phyloP scores from a whole-genome alignment of 2,888 invertebrate genomes.

The Diarsia mendica region DNA sequence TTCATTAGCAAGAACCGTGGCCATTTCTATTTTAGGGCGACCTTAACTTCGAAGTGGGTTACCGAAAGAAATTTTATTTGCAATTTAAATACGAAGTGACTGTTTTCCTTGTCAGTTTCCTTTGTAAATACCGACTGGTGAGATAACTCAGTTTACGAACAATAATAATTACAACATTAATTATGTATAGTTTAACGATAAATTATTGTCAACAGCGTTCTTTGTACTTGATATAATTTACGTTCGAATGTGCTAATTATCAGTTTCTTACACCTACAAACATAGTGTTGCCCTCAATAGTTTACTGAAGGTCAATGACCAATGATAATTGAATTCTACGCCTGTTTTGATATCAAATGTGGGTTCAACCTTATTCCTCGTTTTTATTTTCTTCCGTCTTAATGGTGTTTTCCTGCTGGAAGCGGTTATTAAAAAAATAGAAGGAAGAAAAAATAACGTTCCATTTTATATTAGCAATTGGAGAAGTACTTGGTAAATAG shows the following conservation, averaged over 20 bases:
- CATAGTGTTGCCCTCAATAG: constrained; percentile 39
- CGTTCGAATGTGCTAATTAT: constrained; percentile 57
- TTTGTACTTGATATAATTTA: constrained; percentile 65
- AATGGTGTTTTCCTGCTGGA: constrained; percentile 47
- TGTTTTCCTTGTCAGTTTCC: constrained; percentile 33
- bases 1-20: constrained; percentile 20
- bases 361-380: constrained; percentile 32
- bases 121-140: constrained; percentile 51
- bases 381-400: constrained; percentile 50
- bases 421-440: constrained; percentile 24
- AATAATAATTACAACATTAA: constrained; percentile 51
- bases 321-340: constrained; percentile 56
- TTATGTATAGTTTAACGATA: constrained; percentile 58
- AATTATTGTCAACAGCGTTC: constrained; percentile 62
- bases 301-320: constrained; percentile 63
- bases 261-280: constrained; percentile 44
- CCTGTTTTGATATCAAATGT: constrained; percentile 52
- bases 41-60: constrained; percentile 20
- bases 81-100: constrained; percentile 41
- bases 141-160: constrained; percentile 55
- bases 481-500: neutral
- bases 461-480: constrained; percentile 17
- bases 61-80: constrained; percentile 37
- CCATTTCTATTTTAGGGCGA: constrained; percentile 21
- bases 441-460: constrained; percentile 12